These are phyloP conservation scores for Cherax quadricarinatus DNA, from an alignment of 1,140 invertebrate species.

Conservation along the genomic window DNA sequence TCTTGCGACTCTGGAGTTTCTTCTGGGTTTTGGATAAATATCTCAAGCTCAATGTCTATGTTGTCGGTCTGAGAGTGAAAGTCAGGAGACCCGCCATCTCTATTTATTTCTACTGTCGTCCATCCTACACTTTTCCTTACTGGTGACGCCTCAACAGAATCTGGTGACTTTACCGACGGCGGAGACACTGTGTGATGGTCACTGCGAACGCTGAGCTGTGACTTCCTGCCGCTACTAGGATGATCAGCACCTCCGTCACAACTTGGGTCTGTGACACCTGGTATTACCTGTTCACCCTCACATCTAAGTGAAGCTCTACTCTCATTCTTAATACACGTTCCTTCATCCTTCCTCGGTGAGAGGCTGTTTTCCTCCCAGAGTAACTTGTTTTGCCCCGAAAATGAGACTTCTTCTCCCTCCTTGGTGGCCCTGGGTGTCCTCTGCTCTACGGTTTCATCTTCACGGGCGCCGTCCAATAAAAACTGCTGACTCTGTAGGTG, in stretches of 20 bases:
- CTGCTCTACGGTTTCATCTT: neutral
- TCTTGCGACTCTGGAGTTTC: neutral
- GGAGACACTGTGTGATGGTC: neutral
- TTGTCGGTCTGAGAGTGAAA: neutral
- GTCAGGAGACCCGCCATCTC: neutral
- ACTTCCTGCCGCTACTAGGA: neutral
- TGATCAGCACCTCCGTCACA: neutral
- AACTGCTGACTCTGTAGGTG: neutral
- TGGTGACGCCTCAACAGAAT: neutral
- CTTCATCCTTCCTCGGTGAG: neutral
- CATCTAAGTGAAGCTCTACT: neutral
- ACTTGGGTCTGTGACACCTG: neutral
- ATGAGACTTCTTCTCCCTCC: no score
- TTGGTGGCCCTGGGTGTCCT: neutral
- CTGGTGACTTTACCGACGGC: neutral
- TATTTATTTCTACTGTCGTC: neutral
- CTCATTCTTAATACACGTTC: neutral
- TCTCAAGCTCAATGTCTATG: slow-evolving; percentile 39
- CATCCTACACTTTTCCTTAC: neutral
- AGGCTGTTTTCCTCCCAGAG: neutral
- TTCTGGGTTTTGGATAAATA: slow-evolving; percentile 15
- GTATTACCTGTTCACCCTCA: neutral
- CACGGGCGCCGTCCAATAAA: neutral
- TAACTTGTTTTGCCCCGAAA: neutral
- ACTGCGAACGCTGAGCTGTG: neutral